Base-by-base conservation (phyloP, 2,797 vertebrate genomes). In the Sebastes minor region DNA sequence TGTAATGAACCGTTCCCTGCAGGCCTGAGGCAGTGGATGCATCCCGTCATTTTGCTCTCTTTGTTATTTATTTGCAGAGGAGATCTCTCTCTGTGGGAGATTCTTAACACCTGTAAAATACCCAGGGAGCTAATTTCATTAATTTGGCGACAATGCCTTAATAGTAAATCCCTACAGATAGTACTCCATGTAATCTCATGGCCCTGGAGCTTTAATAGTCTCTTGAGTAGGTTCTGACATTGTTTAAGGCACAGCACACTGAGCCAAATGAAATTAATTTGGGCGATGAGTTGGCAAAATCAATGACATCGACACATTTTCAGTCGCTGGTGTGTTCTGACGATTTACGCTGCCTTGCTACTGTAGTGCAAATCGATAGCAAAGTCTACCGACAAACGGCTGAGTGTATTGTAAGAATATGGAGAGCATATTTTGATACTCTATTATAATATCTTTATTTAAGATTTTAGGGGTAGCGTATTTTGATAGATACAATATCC, bases 121-220 rank as follows among this genome's bases (percentile, higher is more conserved):
- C 88, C 78, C 62, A 60, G 70, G 65, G 74, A 85, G 28, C 33
- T 69, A 77, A 86, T 89, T 82, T 71, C 22, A 89, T 87, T 89
- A 60, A 81, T 82, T 71, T 82, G 60, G 32, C 6, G 25, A 72
- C 69, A 71, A 20, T 55, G 52, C 8, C 62, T 46, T 74, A 83
- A 83, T 88, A 77, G 55, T 78, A 18, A 78, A 60, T 84, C 90
- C 82, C 88, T 52, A 16, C 5, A 55, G 92, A 62, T 59, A 33
- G 30, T 14, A 9, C 12, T 46, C 7, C 5, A 27, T 42, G 13
- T 76, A 74, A 77, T 61, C 16, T 62, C 6, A 5, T 20, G 6
- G 38, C 68, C 46, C 73, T 42, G 5, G 70, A 72, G 81, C 33
- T 76, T 80, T 8, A 92, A 49, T 84, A 84, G 59, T 86, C 91